Evolutionary conservation across 2,113 vertebrate genomes (phyloP), one percentile per base, ranked within the genome.

Genomic region (Siniperca chuatsi): DNA sequence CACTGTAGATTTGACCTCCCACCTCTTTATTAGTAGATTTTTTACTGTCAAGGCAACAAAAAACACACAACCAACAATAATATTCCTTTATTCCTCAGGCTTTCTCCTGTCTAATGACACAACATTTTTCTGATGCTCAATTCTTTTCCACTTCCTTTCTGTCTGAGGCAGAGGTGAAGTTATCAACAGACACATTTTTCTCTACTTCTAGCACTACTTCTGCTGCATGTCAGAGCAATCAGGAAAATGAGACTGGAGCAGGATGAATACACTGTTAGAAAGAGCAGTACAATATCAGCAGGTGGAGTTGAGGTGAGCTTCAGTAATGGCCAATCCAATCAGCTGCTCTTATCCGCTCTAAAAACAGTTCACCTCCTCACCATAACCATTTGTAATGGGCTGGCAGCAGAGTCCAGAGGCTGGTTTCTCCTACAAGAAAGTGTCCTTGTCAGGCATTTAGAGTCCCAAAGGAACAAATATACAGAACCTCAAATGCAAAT

Each of bases 321-420:
- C 42, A 67, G 10, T 37, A 66, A 66, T 66, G 46, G 42, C 11
- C 73, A 50, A 78, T 55, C 12, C 61, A 77, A 50, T 85, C 81
- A 69, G 65, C 21, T 81, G 29, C 58, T 68, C 16, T 54, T 0
- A 18, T 0, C 6, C 29, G 7, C 6, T 69, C 44, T 52, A 44
- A 71, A 64, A 78, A 44, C 44, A 71, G 35, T 60, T 13, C 29
- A 25, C 8, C 52, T 81, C 15, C 42, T 13, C 77, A 67, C 54
- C 60, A 65, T 46, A 55, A 64, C 54, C 76, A 46, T 66, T 68
- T n/a, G 37, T 75, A 52, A 86, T 21, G 40, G 35, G 37, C 50
- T 66, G 33, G 12, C 44, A 67, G 65, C 77, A 12, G 18, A 62
- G 42, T 23, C 54, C 57, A 40, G 9, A 64, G 66, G 37, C 72